Evolutionary conservation across 2,113 vertebrate species (phyloP).

Genomic region (Psilopsiagon aymara): DNA sequence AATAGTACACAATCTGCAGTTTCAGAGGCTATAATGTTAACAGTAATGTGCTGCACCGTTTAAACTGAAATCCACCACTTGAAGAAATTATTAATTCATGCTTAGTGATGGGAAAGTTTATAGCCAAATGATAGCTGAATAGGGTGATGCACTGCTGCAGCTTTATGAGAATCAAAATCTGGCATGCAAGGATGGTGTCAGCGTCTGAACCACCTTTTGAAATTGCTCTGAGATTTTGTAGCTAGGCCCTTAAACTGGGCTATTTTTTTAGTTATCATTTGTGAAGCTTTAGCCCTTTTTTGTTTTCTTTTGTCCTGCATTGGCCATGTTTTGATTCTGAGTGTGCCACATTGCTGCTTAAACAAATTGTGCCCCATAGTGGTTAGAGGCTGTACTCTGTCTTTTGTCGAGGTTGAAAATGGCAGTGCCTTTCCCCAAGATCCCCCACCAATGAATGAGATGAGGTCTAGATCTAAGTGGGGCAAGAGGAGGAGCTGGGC

Average conservation of each 20-base stretch:
- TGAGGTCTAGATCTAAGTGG: background rate
- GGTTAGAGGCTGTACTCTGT: background rate
- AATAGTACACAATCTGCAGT: conserved; percentile 7
- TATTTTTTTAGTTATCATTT: background rate
- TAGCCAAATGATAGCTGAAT: background rate
- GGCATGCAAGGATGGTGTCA: background rate
- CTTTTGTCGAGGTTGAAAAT: background rate
- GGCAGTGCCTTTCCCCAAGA: background rate
- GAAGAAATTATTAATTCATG: background rate
- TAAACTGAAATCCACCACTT: background rate
- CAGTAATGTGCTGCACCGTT: background rate
- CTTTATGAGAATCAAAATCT: background rate
- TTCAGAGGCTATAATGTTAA: conserved; percentile 27
- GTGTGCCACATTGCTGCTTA: background rate
- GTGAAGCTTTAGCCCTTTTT: background rate
- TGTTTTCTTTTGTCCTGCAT: background rate
- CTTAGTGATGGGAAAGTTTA: background rate
- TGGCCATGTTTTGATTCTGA: background rate
- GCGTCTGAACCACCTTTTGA: background rate
- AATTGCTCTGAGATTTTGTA: background rate
- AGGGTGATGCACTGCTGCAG: background rate
- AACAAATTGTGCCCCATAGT: background rate
- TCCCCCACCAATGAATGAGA: accelerated
- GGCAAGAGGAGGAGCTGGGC: background rate
- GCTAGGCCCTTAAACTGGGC: background rate